Base-by-base conservation (phyloP, 2,113 vertebrate species). In the Dromiciops gliroides region DNA sequence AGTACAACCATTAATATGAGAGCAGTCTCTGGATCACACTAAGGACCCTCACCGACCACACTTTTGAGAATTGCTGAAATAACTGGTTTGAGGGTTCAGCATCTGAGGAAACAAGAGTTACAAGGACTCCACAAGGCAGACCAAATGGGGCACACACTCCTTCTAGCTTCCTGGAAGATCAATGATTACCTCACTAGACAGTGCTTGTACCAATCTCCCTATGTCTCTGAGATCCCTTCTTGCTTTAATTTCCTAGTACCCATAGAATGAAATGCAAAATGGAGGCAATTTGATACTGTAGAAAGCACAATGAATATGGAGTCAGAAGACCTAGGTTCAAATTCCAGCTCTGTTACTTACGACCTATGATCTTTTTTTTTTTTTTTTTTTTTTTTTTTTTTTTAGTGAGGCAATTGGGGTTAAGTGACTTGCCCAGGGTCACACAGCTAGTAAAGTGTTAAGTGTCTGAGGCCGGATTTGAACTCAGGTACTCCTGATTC, bases 1-100 rank as follows among this genome's bases (percentile, higher is more conserved):
- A 90, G 90, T 92, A 94, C 90, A 93, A 96, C 51, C 67, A 49
- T 0, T 9, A 88, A 51, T 90, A 14, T 37, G 91, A 22, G 49
- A 60, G 56, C 1, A 23, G 92, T 48, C 94, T 91, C 12, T 11
- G 7, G 44, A 3, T 93, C 14, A 22, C 2, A 0, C 49, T 48
- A 88, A 53, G 11, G 28, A 19, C 19, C 50, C 47, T 11, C 0
- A 7, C 0, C 28, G 60, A 48, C 83, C 93, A 88, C 16, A n/a
- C 10, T 93, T 31, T 56, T 31, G 49, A 83, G 31, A 94, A 31
- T 60, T 52, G 0, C 6, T 2, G 48, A 37, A 26, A 67, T 44
- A 25, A 48, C 51, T 23, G 3, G 9, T 12, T 88, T 6, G 11
- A 83, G 19, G 48, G 5, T 28, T 94, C 50, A 2, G 37, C 12